phyloP scores from a whole-genome alignment of 2,113 vertebrate species.

The Micronycteris hirsuta region DNA sequence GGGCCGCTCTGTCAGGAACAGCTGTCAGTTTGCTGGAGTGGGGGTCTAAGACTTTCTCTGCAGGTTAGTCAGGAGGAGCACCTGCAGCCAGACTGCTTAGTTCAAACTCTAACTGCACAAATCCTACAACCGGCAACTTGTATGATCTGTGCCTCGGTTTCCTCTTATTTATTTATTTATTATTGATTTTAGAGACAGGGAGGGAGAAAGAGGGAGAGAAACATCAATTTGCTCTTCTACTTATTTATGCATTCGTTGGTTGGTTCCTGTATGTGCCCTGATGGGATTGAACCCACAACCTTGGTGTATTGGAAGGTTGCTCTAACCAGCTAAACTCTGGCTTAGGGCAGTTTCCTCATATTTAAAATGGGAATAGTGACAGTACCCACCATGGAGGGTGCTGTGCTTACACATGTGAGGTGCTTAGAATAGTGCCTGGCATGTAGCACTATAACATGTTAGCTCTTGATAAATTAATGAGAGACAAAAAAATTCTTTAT shows the following conservation, averaged over 20 bases:
- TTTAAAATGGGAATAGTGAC: not conserved
- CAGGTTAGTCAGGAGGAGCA: not conserved
- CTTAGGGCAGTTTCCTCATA: not conserved
- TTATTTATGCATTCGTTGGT: too few species aligned
- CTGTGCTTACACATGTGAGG: not conserved
- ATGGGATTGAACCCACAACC: too few species aligned
- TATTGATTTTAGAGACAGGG: too few species aligned
- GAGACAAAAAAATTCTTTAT: not conserved
- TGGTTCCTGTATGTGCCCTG: too few species aligned
- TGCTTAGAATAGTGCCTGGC: not conserved
- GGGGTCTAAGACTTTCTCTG: not conserved
- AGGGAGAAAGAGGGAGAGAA: too few species aligned
- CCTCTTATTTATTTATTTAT: not conserved
- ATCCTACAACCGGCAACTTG: not conserved
- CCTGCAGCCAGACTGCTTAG: not conserved
- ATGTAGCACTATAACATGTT: not conserved
- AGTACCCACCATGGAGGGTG: not conserved
- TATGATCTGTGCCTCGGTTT: not conserved
- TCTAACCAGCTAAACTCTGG: too few species aligned
- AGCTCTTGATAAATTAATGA: not conserved
- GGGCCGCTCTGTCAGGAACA: not conserved
- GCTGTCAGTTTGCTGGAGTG: too few species aligned
- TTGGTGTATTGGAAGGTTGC: too few species aligned
- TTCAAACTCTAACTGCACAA: not conserved
- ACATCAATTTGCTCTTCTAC: too few species aligned